Percentiles rank a stretch among this genome's conserved stretches.
These are phyloP conservation scores for Yponomeuta cagnagella DNA, from an alignment of 2,888 invertebrate genomes.

Conservation along the genomic window DNA sequence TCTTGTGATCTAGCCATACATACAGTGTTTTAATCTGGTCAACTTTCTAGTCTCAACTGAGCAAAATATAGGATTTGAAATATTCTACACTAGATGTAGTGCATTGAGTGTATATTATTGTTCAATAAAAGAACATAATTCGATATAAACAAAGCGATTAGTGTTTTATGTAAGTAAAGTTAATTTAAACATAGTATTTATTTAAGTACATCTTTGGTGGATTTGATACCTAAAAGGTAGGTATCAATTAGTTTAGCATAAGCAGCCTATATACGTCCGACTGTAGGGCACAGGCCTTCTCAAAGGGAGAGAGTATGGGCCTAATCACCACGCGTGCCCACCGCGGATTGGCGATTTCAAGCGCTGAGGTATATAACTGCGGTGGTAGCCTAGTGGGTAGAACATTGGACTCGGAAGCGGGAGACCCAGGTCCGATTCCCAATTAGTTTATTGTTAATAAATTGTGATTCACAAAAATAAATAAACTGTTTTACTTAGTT, in stretches of 20 bases:
- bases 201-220: neutral
- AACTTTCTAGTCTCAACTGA: neutral
- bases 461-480: neutral
- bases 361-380: too few species aligned
- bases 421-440: too few species aligned
- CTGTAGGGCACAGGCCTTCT: too few species aligned
- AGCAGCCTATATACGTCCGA: too few species aligned
- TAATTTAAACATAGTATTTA: neutral
- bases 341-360: too few species aligned
- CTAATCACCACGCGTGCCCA: too few species aligned
- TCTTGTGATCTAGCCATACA: neutral
- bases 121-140: neutral
- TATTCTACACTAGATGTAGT: neutral
- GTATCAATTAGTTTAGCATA: neutral
- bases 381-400: too few species aligned
- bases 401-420: too few species aligned
- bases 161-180: neutral
- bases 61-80: neutral
- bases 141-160: neutral
- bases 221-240: neutral
- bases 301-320: too few species aligned
- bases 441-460: neutral
- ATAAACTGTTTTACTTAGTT: neutral
- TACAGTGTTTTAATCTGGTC: neutral
- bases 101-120: neutral